phyloP scores from a whole-genome alignment of 2,888 invertebrate species.

The Galeruca laticollis region DNA sequence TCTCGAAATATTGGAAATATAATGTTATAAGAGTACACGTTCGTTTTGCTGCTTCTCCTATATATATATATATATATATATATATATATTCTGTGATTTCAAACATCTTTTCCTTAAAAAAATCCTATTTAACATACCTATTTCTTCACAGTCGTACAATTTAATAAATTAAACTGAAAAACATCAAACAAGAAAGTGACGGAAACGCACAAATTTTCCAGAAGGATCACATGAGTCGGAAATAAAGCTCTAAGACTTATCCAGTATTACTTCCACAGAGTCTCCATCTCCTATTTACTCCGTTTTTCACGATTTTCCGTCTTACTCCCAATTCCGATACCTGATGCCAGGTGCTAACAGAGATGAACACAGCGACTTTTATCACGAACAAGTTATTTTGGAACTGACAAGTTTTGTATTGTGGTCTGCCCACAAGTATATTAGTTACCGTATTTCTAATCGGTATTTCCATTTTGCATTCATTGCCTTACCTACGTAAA shows the following conservation, averaged over 20 bases:
- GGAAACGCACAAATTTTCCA: constrained; percentile 63
- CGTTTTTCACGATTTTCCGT: constrained; percentile 40
- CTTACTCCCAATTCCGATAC: constrained; percentile 55
- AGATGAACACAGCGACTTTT: not conserved
- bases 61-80: too few relatives aligned
- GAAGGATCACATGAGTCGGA: constrained; percentile 65
- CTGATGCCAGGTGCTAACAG: constrained; percentile 49
- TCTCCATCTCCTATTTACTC: constrained; percentile 25
- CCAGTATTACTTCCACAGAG: constrained; percentile 59
- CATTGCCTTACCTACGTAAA: too few relatives aligned
- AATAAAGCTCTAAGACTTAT: constrained; percentile 64
- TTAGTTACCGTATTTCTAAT: too few relatives aligned
- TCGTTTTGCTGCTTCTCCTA: too few relatives aligned
- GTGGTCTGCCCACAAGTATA: too few relatives aligned
- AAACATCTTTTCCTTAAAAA: too few relatives aligned
- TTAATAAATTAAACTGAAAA: constrained; percentile 34
- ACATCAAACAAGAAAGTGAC: constrained; percentile 48
- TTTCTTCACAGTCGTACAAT: not conserved
- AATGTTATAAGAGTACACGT: too few relatives aligned
- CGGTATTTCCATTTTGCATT: too few relatives aligned
- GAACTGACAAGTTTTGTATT: not conserved
- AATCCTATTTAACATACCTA: too few relatives aligned
- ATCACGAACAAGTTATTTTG: not conserved
- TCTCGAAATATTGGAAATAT: too few relatives aligned
- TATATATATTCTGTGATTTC: too few relatives aligned